Conservation (phyloP, 2,888 invertebrate species). For the Epiblema foenella region DNA sequence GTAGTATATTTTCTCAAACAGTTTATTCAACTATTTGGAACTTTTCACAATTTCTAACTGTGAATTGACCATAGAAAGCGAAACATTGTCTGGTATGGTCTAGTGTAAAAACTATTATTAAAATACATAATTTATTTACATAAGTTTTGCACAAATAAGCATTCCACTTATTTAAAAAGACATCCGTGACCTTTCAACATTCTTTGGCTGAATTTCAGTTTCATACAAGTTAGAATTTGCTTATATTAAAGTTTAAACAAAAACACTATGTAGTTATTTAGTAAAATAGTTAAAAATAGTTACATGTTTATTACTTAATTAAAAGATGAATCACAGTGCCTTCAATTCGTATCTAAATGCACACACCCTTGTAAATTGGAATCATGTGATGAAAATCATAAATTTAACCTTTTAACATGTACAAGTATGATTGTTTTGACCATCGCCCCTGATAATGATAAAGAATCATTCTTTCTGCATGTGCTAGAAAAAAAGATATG, state of each 20-base stretch:
- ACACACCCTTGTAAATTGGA: constrained; percentile 34
- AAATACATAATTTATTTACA: not conserved
- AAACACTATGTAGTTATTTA: constrained; percentile 34
- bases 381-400: constrained; percentile 13
- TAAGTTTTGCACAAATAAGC: constrained; percentile 9
- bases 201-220: constrained; percentile 60
- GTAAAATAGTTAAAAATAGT: constrained; percentile 37
- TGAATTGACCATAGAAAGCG: not conserved
- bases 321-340: constrained; percentile 41
- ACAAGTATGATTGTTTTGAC: not conserved
- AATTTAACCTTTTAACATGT: constrained; percentile 36
- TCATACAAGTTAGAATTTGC: constrained; percentile 37
- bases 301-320: constrained; percentile 33
- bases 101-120: constrained; percentile 24
- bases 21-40: not conserved
- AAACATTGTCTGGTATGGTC: not conserved
- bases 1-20: too few relatives aligned
- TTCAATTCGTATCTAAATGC: constrained; percentile 38
- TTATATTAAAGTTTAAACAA: constrained; percentile 26
- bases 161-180: constrained; percentile 44
- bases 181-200: constrained; percentile 52
- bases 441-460: too few relatives aligned
- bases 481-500: not conserved
- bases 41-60: not conserved
- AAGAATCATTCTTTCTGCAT: not conserved